Evolutionary conservation across 2,113 vertebrate species (phyloP).

Genomic region (Chionomys nivalis): DNA sequence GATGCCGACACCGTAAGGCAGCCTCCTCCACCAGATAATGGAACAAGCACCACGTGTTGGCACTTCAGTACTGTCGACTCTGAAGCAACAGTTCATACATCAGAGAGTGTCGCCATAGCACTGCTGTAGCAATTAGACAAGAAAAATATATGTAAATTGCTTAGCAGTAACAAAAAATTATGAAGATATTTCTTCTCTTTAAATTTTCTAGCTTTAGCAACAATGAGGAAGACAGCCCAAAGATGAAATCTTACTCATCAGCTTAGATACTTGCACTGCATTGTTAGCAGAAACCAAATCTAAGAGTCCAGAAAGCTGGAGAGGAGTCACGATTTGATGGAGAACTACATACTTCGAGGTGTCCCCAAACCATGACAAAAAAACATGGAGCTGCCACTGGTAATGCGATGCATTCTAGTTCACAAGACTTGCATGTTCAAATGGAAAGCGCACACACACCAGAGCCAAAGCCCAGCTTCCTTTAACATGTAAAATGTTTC

Average conservation of each 20-base stretch:
- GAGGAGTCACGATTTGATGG: background rate
- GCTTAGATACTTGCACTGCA: constrained; percentile 5
- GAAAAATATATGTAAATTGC: background rate
- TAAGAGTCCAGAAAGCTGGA: background rate
- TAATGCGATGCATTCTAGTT: background rate
- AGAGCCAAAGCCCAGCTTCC: background rate
- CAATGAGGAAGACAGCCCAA: constrained; percentile 18
- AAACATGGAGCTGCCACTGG: background rate
- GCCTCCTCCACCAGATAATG: background rate
- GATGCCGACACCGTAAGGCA: background rate
- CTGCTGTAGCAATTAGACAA: background rate
- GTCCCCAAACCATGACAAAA: constrained; percentile 1
- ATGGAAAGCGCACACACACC: background rate
- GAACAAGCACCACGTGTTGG: background rate
- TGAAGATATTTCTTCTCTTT: background rate
- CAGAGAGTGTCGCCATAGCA: background rate
- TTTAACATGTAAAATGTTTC: constrained; percentile 24
- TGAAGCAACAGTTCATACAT: background rate
- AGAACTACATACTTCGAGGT: constrained; percentile 2
- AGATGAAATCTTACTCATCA: constrained; percentile 26
- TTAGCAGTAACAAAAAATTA: constrained; percentile 21
- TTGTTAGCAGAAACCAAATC: background rate
- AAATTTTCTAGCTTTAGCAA: constrained; percentile 7
- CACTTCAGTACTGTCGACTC: background rate
- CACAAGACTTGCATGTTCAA: background rate